A percentile compares a stretch with the other conserved stretches of the same genome.
Evolutionary conservation across 2,797 vertebrate genomes (phyloP).

Genomic region (Lemur catta): DNA sequence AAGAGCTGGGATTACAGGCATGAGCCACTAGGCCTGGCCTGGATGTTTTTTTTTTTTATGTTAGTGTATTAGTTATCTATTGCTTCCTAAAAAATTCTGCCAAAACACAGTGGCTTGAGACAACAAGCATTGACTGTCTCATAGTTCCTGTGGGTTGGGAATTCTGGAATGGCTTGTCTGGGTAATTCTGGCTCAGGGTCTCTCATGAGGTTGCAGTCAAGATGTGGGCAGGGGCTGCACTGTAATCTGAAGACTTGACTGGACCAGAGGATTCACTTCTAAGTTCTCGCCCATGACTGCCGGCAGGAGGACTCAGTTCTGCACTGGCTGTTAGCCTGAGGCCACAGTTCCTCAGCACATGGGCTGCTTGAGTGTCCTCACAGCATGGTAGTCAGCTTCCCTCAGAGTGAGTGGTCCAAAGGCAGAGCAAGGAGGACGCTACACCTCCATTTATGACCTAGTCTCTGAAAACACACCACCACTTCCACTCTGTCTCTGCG

Average conservation of each 20-base stretch:
- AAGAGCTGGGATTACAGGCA: no score
- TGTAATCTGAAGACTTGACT: not conserved
- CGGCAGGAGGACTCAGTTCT: not conserved
- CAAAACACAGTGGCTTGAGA: constrained; percentile 3
- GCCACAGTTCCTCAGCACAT: not conserved
- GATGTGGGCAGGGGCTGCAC: not conserved
- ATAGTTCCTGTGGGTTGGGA: not conserved
- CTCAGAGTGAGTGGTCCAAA: not conserved
- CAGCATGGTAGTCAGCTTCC: not conserved
- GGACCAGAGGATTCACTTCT: not conserved
- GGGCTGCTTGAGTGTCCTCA: not conserved
- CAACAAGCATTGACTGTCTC: not conserved
- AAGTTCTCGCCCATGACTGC: not conserved
- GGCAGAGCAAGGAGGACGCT: not conserved
- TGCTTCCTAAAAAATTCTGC: not conserved
- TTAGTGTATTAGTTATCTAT: not conserved
- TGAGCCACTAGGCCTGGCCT: no score
- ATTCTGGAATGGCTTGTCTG: not conserved
- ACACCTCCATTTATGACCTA: not conserved
- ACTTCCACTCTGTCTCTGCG: not conserved
- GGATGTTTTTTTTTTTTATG: not conserved
- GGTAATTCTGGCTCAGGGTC: not conserved
- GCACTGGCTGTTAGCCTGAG: not conserved
- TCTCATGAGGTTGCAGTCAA: not conserved
- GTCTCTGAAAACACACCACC: not conserved